phyloP scores from a whole-genome alignment of 2,113 vertebrate species.

The Trichechus manatus region DNA sequence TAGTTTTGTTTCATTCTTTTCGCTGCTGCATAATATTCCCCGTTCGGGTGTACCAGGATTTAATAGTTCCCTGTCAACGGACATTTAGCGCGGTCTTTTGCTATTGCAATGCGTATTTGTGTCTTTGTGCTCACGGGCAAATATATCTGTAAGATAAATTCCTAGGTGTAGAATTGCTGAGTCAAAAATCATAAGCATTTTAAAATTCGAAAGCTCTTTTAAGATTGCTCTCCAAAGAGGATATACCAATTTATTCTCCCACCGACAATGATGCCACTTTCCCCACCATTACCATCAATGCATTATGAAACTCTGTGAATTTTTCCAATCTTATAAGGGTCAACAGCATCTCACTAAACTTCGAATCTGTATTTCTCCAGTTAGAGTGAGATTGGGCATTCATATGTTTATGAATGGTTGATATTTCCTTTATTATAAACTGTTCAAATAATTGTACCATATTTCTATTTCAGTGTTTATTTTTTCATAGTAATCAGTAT shows the following conservation, averaged over 20 bases:
- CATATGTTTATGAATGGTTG: background rate
- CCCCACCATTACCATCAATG: background rate
- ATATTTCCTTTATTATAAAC: background rate
- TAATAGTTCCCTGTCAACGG: background rate
- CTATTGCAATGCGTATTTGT: background rate
- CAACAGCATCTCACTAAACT: background rate
- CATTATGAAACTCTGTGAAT: background rate
- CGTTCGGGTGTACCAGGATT: background rate
- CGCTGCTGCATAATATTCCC: background rate
- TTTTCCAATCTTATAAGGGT: background rate
- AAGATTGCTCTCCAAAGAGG: background rate
- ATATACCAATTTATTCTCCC: background rate
- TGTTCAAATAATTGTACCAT: background rate
- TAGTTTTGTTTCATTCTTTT: background rate
- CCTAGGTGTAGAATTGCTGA: background rate
- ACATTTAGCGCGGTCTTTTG: background rate
- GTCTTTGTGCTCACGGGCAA: background rate
- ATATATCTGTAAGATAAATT: background rate
- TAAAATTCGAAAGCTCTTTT: background rate
- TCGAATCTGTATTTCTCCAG: background rate
- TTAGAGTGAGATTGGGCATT: background rate
- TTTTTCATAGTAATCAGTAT: background rate
- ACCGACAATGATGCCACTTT: background rate
- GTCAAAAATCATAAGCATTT: background rate
- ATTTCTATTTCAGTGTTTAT: constrained; percentile 15